A percentile compares a stretch with the other conserved stretches of the same genome.
phyloP scores from a whole-genome alignment of 2,888 invertebrate species.

The Cistogaster globosa region DNA sequence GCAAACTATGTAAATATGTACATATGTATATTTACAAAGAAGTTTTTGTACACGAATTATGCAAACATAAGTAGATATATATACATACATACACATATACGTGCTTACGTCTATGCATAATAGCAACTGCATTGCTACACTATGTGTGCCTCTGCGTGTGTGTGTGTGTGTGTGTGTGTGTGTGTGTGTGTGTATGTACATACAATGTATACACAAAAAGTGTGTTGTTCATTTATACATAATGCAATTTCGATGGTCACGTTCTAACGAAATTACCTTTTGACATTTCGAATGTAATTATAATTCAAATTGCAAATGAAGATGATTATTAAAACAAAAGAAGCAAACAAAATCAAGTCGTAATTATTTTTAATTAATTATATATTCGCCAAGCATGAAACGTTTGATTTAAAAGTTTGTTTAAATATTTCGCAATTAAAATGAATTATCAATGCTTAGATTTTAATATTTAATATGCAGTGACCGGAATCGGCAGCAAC shows the following conservation, averaged over 20 bases:
- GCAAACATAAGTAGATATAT: slow-evolving; percentile 12
- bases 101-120: slow-evolving; percentile 3
- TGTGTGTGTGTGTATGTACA: neutral
- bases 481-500: too few relatives aligned
- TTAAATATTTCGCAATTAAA: too few relatives aligned
- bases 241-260: slow-evolving; percentile 53
- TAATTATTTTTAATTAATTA: too few relatives aligned
- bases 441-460: too few relatives aligned
- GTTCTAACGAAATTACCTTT: slow-evolving; percentile 46
- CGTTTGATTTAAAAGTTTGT: too few relatives aligned
- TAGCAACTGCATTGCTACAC: slow-evolving; percentile 11
- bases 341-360: neutral
- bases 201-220: neutral
- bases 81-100: slow-evolving; percentile 26
- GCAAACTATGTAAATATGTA: too few relatives aligned
- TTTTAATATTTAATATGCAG: too few relatives aligned
- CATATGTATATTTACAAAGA: too few relatives aligned
- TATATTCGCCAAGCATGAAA: too few relatives aligned
- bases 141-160: too few relatives aligned
- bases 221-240: neutral
- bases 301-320: neutral
- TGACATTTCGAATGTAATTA: slow-evolving; percentile 38
- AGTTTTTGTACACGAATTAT: neutral
- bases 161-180: neutral
- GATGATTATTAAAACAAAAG: slow-evolving; percentile 11